phyloP scores from a whole-genome alignment of 2,888 invertebrate genomes.

The Pandemis heparana region DNA sequence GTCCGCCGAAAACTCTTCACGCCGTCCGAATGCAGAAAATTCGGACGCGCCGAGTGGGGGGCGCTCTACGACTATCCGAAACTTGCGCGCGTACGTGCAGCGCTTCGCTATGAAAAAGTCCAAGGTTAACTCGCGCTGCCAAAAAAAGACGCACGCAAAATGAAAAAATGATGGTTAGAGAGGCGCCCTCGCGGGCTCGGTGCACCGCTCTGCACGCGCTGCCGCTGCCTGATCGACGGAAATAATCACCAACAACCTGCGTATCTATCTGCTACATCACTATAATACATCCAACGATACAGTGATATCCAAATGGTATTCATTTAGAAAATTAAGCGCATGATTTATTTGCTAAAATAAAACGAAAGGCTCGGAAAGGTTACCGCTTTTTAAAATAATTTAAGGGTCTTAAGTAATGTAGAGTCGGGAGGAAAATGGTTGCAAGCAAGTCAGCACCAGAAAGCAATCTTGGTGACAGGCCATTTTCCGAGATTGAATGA shows the following conservation, averaged over 20 bases:
- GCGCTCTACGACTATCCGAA: constrained; percentile 84
- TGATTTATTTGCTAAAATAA: neutral
- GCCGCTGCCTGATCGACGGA: constrained; percentile 48
- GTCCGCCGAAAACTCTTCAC: constrained; percentile 84
- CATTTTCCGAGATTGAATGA: constrained; percentile 43
- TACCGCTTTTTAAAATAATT: constrained; percentile 9
- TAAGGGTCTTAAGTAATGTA: neutral
- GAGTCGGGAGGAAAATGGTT: constrained; percentile 1
- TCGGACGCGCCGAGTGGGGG: constrained; percentile 84
- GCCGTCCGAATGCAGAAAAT: constrained; percentile 84
- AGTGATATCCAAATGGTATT: neutral
- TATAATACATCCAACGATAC: neutral
- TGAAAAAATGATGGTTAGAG: constrained; percentile 82
- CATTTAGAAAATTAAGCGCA: constrained; percentile 1
- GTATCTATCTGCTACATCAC: neutral
- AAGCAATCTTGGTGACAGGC: constrained; percentile 40
- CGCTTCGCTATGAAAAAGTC: constrained; percentile 84
- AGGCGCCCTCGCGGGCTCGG: constrained; percentile 74
- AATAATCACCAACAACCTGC: constrained; percentile 26
- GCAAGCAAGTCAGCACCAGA: constrained; percentile 34
- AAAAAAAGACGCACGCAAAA: constrained; percentile 86
- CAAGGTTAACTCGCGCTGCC: constrained; percentile 85
- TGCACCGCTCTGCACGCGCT: constrained; percentile 73
- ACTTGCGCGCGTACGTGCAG: constrained; percentile 83
- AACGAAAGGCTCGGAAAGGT: neutral